Evolutionary conservation across 1,140 invertebrate genomes (phyloP).

Genomic region (Spodoptera litura): DNA sequence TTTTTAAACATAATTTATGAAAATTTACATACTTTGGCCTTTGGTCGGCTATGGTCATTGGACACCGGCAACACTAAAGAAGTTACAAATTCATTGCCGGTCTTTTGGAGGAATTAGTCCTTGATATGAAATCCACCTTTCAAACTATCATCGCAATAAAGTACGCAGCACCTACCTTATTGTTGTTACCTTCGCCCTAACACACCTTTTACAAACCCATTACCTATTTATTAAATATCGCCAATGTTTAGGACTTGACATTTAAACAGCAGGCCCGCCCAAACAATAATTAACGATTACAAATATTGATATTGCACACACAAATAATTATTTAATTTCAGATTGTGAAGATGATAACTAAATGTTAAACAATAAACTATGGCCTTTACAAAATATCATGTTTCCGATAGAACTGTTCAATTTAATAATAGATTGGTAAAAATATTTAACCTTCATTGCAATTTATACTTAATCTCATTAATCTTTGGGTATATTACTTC

Average conservation of each 20-base stretch:
- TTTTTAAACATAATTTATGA: no score
- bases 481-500: no score
- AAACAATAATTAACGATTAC: constrained; percentile 36
- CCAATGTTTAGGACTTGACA: constrained; percentile 18
- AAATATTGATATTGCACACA: constrained; percentile 33
- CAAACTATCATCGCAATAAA: no score
- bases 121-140: no score
- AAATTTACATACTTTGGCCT: no score
- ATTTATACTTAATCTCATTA: no score
- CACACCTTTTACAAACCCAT: not conserved
- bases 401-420: not conserved
- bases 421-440: no score
- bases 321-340: constrained; percentile 35
- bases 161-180: not conserved
- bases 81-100: no score
- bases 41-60: no score
- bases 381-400: not conserved
- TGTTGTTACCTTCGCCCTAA: constrained; percentile 12
- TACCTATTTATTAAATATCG: constrained; percentile 23
- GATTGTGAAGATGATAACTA: constrained; percentile 13
- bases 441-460: no score
- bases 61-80: no score
- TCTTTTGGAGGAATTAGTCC: no score
- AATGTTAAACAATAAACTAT: constrained; percentile 4
- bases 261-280: constrained; percentile 22